phyloP scores from a whole-genome alignment of 2,113 vertebrate genomes.

The Ameiurus melas region DNA sequence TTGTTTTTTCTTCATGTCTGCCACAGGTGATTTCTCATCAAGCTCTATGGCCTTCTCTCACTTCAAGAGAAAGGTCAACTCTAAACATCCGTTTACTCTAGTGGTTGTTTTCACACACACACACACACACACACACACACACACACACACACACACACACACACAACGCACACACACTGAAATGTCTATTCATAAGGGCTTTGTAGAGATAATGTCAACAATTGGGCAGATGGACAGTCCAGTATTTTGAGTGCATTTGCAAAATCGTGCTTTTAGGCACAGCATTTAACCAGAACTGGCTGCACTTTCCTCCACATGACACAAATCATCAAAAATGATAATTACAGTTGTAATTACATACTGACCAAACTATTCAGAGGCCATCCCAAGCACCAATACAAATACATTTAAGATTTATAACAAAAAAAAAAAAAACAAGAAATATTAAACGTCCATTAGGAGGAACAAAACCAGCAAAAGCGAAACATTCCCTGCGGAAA shows the following conservation, averaged over 20 bases:
- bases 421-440: not conserved
- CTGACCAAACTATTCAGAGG: constrained; percentile 27
- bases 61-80: constrained; percentile 41
- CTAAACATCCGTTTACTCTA: constrained; percentile 31
- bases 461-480: not conserved
- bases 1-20: not conserved
- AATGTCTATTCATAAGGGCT: not conserved
- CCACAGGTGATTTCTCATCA: constrained; percentile 26
- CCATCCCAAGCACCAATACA: not conserved
- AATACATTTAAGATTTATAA: not conserved
- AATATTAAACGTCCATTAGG: not conserved
- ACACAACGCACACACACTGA: constrained; percentile 7
- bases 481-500: not conserved
- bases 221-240: not conserved
- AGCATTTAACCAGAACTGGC: constrained; percentile 21
- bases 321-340: constrained; percentile 40
- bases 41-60: constrained; percentile 12
- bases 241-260: not conserved
- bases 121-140: constrained; percentile 20
- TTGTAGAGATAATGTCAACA: constrained; percentile 35
- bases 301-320: constrained; percentile 11
- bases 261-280: constrained; percentile 26
- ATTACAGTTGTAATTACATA: constrained; percentile 44
- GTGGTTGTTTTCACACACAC: not conserved
- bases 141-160: constrained; percentile 19